phyloP scores from a whole-genome alignment of 92 coral and sea anemone genomes.

The Siderastrea siderea region DNA sequence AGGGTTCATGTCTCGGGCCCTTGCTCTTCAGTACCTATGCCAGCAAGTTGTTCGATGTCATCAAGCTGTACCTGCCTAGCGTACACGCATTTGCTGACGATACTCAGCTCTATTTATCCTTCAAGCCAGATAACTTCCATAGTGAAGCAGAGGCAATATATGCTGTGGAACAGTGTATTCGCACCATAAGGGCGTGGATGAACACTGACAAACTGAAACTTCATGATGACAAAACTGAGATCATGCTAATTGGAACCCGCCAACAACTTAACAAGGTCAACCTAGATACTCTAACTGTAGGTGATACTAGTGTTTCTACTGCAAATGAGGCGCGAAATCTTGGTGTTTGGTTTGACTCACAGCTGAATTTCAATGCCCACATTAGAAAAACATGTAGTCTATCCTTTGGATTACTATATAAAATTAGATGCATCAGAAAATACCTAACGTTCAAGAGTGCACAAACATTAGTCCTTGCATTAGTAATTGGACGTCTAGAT shows the following conservation, averaged over 20 bases:
- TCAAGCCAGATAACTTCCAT: slow-evolving; percentile 31
- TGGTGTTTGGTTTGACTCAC: slow-evolving; percentile 63
- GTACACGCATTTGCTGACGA: slow-evolving; percentile 36
- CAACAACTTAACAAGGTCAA: slow-evolving; percentile 52
- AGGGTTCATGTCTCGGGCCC: slow-evolving; percentile 28
- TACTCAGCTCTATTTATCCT: slow-evolving; percentile 36
- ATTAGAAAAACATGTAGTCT: slow-evolving; percentile 56
- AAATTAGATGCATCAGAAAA: slow-evolving; percentile 47
- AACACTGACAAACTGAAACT: slow-evolving; percentile 34
- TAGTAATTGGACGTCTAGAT: slow-evolving; percentile 61
- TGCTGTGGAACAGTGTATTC: slow-evolving; percentile 35
- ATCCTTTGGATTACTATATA: slow-evolving; percentile 45
- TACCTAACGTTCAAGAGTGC: slow-evolving; percentile 38
- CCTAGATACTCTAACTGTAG: slow-evolving; percentile 14
- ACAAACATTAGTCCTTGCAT: slow-evolving; percentile 46
- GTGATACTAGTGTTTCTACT: slow-evolving; percentile 5
- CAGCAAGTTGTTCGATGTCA: slow-evolving; percentile 28
- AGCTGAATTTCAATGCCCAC: slow-evolving; percentile 48
- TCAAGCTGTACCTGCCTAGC: slow-evolving; percentile 19
- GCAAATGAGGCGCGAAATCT: slow-evolving; percentile 61
- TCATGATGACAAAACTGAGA: slow-evolving; percentile 61
- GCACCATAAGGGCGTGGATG: slow-evolving; percentile 33
- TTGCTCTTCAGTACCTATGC: slow-evolving; percentile 26
- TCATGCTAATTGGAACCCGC: slow-evolving; percentile 67
- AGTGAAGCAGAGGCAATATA: slow-evolving; percentile 42